Evolutionary conservation across 2,797 vertebrate genomes (phyloP).

Genomic region (Fratercula arctica): DNA sequence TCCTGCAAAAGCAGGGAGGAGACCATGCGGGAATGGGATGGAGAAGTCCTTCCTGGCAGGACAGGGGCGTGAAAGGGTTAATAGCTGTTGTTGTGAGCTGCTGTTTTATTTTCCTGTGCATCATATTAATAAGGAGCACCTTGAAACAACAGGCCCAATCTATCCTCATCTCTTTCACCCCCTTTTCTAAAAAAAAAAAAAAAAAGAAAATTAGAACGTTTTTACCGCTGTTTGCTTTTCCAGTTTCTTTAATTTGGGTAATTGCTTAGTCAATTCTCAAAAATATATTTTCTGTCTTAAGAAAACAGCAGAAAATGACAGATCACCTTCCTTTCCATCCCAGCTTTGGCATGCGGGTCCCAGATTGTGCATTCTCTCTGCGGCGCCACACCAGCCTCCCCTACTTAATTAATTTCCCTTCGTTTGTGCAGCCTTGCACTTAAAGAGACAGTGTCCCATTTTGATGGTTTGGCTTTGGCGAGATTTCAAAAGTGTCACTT

Average conservation of each 20-base stretch:
- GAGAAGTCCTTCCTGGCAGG: not conserved
- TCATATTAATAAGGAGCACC: constrained; percentile 48
- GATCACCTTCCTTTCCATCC: constrained; percentile 81
- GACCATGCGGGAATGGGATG: not conserved
- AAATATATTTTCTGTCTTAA: constrained; percentile 87
- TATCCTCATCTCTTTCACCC: not conserved
- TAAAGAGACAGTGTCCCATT: constrained; percentile 82
- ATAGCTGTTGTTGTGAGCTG: not conserved
- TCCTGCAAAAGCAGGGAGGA: not conserved
- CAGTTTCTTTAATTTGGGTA: constrained; percentile 85
- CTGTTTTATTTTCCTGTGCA: not conserved
- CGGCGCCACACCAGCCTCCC: constrained; percentile 83
- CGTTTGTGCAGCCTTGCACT: constrained; percentile 77
- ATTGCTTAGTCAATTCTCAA: constrained; percentile 79
- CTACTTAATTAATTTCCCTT: constrained; percentile 86
- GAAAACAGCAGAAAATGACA: constrained; percentile 84
- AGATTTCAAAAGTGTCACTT: constrained; percentile 74
- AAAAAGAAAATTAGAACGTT: constrained; percentile 31
- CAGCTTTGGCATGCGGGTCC: constrained; percentile 79
- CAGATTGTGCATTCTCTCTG: constrained; percentile 80
- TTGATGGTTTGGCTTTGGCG: constrained; percentile 74
- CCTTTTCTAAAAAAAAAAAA: not conserved
- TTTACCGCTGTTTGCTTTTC: constrained; percentile 83
- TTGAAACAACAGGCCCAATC: constrained; percentile 21
- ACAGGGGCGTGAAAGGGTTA: not conserved